Evolutionary conservation across 2,888 invertebrate species (phyloP).

Genomic region (Patella ulyssiponensis): DNA sequence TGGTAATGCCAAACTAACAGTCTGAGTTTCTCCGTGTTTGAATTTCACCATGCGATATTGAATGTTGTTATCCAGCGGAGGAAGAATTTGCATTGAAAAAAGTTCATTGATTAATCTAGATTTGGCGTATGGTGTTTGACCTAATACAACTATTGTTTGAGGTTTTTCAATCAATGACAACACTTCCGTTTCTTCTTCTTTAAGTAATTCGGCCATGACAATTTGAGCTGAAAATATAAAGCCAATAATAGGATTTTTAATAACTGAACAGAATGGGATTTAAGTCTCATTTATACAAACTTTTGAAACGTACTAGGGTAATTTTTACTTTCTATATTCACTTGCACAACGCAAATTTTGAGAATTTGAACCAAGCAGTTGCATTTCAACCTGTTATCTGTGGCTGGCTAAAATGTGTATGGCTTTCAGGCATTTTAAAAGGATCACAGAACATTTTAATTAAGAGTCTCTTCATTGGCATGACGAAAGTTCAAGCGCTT

Average conservation of each 20-base stretch:
- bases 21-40: constrained; percentile 66
- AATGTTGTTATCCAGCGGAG: constrained; percentile 72
- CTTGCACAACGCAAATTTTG: background rate
- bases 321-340: background rate
- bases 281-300: too few species aligned
- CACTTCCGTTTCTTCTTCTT: constrained; percentile 69
- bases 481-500: too few species aligned
- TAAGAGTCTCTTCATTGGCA: too few species aligned
- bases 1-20: constrained; percentile 71
- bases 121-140: constrained; percentile 81
- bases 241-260: too few species aligned
- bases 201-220: constrained; percentile 61
- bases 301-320: too few species aligned
- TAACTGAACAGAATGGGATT: too few species aligned
- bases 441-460: too few species aligned
- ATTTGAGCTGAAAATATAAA: constrained; percentile 48
- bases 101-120: constrained; percentile 83
- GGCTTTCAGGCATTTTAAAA: too few species aligned
- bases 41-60: constrained; percentile 80
- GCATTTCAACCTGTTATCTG: too few species aligned
- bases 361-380: background rate
- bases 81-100: constrained; percentile 80
- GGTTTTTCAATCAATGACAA: constrained; percentile 73
- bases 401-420: too few species aligned
- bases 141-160: constrained; percentile 83